Conservation (phyloP, 2,888 invertebrate species). For the Volucella inflata region DNA sequence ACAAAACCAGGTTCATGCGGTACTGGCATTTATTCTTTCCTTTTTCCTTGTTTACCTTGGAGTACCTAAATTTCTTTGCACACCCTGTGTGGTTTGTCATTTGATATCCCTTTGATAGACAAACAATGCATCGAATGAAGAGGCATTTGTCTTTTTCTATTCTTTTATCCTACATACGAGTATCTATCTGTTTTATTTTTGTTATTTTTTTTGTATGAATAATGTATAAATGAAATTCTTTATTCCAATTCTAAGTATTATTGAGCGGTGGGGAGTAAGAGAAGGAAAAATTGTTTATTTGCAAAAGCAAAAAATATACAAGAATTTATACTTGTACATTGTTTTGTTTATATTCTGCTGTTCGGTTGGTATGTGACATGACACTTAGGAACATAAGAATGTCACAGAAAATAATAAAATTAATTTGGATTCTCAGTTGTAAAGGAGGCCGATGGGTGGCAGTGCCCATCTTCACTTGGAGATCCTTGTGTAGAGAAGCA, state of each 20-base stretch:
- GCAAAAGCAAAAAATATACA: neutral
- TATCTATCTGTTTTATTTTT: neutral
- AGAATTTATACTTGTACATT: constrained; percentile 1
- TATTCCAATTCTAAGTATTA: constrained; percentile 29
- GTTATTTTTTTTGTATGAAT: constrained; percentile 50
- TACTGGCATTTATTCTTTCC: no score
- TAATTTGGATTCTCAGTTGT: constrained; percentile 54
- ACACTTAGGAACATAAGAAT: constrained; percentile 48
- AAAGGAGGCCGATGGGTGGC: neutral
- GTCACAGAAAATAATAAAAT: constrained; percentile 62
- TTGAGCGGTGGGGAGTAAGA: neutral
- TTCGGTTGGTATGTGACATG: constrained; percentile 40
- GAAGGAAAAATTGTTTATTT: constrained; percentile 16
- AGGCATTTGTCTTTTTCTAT: constrained; percentile 62
- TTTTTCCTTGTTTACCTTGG: neutral
- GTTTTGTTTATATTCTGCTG: constrained; percentile 12
- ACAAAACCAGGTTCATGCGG: no score
- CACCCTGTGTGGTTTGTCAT: constrained; percentile 65
- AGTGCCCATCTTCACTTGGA: no score
- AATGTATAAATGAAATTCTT: constrained; percentile 63
- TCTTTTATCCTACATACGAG: neutral
- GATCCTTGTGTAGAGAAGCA: no score
- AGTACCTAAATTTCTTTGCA: constrained; percentile 58
- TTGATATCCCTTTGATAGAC: constrained; percentile 74
- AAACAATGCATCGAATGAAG: constrained; percentile 66